Percentiles rank a stretch among this genome's conserved stretches.
These are phyloP conservation scores for Emydoidea blandingii DNA, from an alignment of 2,797 vertebrate genomes.

Conservation along the genomic window DNA sequence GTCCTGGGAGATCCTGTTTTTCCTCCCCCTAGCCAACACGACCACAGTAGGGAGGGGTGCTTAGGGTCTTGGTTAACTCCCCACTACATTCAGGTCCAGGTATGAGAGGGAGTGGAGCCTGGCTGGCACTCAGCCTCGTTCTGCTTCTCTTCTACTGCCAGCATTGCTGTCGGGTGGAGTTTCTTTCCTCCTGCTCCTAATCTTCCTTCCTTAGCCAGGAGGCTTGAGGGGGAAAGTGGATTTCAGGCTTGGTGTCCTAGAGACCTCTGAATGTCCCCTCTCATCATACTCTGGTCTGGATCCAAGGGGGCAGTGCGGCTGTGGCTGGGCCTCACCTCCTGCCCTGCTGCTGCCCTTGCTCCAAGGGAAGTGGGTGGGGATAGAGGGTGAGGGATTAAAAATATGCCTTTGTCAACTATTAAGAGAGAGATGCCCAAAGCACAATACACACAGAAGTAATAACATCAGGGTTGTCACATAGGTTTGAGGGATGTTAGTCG, in stretches of 20 bases:
- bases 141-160: background rate
- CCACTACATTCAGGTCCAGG: background rate
- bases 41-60: background rate
- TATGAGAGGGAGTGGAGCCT: background rate
- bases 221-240: background rate
- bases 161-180: background rate
- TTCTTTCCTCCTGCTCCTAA: background rate
- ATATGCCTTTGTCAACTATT: background rate
- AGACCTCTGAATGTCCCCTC: background rate
- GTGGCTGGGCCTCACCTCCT: background rate
- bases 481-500: slow-evolving; percentile 20
- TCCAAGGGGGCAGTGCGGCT: background rate
- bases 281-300: background rate
- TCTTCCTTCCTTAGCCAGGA: background rate
- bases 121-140: background rate
- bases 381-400: background rate
- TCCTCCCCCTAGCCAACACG: background rate
- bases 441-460: slow-evolving; percentile 10
- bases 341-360: background rate
- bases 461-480: slow-evolving; percentile 2
- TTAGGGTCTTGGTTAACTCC: background rate
- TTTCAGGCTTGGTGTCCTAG: background rate
- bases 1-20: background rate
- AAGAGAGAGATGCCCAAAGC: background rate
- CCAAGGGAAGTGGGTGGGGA: background rate